Evolutionary conservation across 2,888 invertebrate species (phyloP).

Genomic region (Lepas anatifera): DNA sequence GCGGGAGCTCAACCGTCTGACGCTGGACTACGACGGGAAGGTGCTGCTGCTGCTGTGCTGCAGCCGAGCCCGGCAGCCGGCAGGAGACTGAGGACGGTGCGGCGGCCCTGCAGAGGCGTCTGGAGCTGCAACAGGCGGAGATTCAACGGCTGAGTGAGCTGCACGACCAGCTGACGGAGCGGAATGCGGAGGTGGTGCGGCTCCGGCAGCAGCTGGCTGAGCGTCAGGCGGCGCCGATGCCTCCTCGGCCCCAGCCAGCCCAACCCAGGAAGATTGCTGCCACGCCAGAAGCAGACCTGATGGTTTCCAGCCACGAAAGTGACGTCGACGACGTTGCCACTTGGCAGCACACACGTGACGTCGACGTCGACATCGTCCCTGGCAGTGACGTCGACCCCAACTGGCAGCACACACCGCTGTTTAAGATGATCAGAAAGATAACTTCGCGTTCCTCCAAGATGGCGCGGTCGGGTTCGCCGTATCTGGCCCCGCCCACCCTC

Average conservation of each 20-base stretch:
- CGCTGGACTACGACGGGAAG: conserved; percentile 49
- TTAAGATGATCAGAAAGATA: neutral
- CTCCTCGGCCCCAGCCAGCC: too few relatives aligned
- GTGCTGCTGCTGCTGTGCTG: conserved; percentile 34
- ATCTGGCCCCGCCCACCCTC: too few relatives aligned
- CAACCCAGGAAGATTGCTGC: too few relatives aligned
- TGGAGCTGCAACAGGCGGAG: neutral
- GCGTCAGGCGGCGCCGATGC: too few relatives aligned
- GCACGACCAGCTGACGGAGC: neutral
- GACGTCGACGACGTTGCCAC: neutral
- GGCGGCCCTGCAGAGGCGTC: neutral
- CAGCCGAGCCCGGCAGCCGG: conserved; percentile 18
- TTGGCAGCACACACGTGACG: neutral
- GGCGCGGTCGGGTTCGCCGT: too few relatives aligned
- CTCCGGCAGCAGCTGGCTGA: neutral
- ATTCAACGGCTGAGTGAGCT: neutral
- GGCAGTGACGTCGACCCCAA: too few relatives aligned
- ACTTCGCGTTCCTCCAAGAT: neutral
- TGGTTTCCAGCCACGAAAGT: neutral
- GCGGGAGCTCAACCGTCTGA: conserved; percentile 42
- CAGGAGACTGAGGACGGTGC: neutral
- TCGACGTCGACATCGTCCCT: too few relatives aligned
- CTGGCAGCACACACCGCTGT: too few relatives aligned
- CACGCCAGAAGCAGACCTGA: neutral
- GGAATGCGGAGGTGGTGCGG: neutral